Evolutionary conservation across 2,113 vertebrate genomes (phyloP).

Genomic region (Anhinga anhinga): DNA sequence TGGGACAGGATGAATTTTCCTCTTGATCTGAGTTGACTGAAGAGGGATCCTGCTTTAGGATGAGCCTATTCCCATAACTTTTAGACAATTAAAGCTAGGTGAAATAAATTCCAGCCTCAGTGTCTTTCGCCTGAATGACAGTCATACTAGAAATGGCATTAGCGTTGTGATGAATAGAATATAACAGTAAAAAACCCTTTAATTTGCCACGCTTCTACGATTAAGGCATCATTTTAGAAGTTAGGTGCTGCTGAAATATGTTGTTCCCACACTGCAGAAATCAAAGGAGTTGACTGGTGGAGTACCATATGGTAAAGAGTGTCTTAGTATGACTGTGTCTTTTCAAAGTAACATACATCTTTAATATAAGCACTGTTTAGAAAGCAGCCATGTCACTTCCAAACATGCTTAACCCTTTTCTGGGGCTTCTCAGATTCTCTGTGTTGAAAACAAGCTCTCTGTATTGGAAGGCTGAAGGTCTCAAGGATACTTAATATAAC

Average conservation of each 20-base stretch:
- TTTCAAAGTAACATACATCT: not conserved
- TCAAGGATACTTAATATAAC: not conserved
- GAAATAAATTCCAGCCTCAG: not conserved
- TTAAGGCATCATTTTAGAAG: not conserved
- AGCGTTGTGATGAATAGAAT: not conserved
- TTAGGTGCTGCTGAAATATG: not conserved
- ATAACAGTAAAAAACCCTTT: not conserved
- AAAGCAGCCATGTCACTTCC: not conserved
- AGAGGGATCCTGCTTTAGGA: not conserved
- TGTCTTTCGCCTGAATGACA: not conserved
- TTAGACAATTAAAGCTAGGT: not conserved
- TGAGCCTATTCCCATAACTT: not conserved
- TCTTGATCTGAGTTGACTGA: not conserved
- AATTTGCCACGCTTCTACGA: not conserved
- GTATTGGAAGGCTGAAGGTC: not conserved
- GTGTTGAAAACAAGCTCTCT: slow-evolving; percentile 10
- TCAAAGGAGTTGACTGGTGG: not conserved
- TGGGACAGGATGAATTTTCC: not conserved
- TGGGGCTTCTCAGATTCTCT: not conserved
- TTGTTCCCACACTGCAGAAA: not conserved
- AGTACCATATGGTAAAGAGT: not conserved
- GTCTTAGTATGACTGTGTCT: not conserved
- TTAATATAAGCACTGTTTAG: not conserved
- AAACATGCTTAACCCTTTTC: not conserved
- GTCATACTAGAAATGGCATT: not conserved